phyloP scores from a whole-genome alignment of 1,140 invertebrate genomes.

The Bathynomus jamesi region DNA sequence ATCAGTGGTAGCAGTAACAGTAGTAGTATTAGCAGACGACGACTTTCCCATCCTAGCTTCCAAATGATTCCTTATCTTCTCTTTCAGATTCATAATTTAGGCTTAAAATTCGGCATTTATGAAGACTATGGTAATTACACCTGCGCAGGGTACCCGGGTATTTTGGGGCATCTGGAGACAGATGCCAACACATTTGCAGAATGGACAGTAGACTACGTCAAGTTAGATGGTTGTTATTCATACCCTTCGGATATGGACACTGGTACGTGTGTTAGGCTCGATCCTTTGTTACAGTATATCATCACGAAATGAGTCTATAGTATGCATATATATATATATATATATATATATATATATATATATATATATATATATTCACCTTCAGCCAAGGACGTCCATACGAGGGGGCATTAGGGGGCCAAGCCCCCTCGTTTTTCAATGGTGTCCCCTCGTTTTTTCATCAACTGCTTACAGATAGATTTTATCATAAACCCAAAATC shows the following conservation, averaged over 20 bases:
- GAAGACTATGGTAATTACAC: conserved; percentile 93
- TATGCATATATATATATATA: conserved; percentile 5
- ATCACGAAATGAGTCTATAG: not conserved
- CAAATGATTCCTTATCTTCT: too few species aligned
- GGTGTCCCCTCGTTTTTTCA: not conserved
- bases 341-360: conserved; percentile 7
- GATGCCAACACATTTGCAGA: conserved; percentile 63
- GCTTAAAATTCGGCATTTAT: conserved; percentile 94
- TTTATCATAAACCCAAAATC: conserved; percentile 25
- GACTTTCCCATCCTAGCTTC: too few species aligned
- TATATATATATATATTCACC: not conserved
- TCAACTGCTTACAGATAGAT: conserved; percentile 40
- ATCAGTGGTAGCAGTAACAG: not conserved
- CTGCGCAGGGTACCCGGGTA: conserved; percentile 90
- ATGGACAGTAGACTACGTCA: not conserved
- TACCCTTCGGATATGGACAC: not conserved
- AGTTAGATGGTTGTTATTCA: conserved; percentile 42
- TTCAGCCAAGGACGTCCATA: not conserved
- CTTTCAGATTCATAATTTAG: conserved; percentile 77
- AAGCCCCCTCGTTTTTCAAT: too few species aligned
- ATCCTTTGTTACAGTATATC: not conserved
- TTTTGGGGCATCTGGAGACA: conserved; percentile 69
- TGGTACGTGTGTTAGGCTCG: too few species aligned
- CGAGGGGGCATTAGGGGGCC: too few species aligned
- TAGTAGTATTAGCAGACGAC: not conserved